These are phyloP conservation scores for Plagodis dolabraria DNA, from an alignment of 2,888 invertebrate genomes.

Conservation along the genomic window DNA sequence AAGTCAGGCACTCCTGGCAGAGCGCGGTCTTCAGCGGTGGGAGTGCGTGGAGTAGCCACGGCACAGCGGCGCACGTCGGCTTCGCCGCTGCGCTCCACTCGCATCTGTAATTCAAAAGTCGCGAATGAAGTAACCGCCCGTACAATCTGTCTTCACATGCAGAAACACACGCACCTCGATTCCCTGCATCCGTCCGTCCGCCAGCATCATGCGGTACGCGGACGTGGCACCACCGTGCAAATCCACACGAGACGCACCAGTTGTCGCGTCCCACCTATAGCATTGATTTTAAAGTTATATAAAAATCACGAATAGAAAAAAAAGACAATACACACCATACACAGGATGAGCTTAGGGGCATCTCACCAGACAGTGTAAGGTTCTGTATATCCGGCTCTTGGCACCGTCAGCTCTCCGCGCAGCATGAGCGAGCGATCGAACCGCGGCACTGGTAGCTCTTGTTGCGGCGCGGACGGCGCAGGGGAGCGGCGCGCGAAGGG, in stretches of 20 bases:
- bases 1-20: constrained; percentile 65
- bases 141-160: too few relatives aligned
- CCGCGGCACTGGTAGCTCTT: constrained; percentile 49
- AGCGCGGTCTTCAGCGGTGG: constrained; percentile 45
- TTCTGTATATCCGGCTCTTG: constrained; percentile 65
- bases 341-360: background rate
- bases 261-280: constrained; percentile 64
- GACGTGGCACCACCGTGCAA: constrained; percentile 63
- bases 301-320: background rate
- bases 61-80: constrained; percentile 53
- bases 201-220: constrained; percentile 50
- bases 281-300: constrained; percentile 10
- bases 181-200: constrained; percentile 53
- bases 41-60: constrained; percentile 40
- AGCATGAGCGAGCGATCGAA: constrained; percentile 55
- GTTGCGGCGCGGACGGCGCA: constrained; percentile 5
- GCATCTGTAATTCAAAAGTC: constrained; percentile 45
- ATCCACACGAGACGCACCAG: constrained; percentile 61
- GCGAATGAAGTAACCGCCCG: background rate
- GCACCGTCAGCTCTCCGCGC: constrained; percentile 59
- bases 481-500: background rate
- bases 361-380: constrained; percentile 59
- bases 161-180: constrained; percentile 46
- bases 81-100: constrained; percentile 57
- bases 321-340: too few relatives aligned